Percentiles rank a stretch among this genome's conserved stretches.
phyloP scores from a whole-genome alignment of 2,888 invertebrate species.

The Dinocampus coccinellae region DNA sequence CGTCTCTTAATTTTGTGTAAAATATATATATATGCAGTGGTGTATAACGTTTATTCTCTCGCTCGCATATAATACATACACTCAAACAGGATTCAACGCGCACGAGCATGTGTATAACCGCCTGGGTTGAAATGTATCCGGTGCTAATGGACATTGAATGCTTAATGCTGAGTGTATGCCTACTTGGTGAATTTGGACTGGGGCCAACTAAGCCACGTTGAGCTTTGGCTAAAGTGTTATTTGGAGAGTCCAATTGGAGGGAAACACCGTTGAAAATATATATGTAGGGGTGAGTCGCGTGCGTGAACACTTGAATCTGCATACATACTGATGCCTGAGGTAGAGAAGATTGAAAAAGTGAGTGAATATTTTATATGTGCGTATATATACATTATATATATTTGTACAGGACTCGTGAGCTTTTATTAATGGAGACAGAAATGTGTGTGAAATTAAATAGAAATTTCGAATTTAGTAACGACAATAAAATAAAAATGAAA shows the following conservation, averaged over 20 bases:
- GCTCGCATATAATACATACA: neutral
- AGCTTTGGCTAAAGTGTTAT: conserved; percentile 32
- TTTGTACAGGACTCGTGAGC: neutral
- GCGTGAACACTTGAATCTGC: conserved; percentile 28
- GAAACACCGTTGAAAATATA: conserved; percentile 10
- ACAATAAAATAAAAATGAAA: too few species aligned
- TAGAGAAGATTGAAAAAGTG: neutral
- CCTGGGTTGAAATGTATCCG: conserved; percentile 46
- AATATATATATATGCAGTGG: neutral
- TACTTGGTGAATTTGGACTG: conserved; percentile 17
- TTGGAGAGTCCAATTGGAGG: conserved; percentile 33
- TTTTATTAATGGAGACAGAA: neutral
- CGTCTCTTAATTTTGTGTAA: neutral
- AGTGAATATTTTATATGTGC: neutral
- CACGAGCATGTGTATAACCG: conserved; percentile 25
- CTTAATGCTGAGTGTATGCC: conserved; percentile 44
- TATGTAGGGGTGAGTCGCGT: conserved; percentile 25
- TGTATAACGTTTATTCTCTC: neutral
- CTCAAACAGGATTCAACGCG: conserved; percentile 6
- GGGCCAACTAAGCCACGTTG: conserved; percentile 23
- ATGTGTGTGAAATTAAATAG: neutral
- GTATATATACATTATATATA: neutral
- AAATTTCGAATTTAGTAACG: too few species aligned
- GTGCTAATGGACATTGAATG: conserved; percentile 54
- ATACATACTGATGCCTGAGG: conserved; percentile 10